Evolutionary conservation across 1,140 invertebrate species (phyloP).

Genomic region (Tenebrio molitor): DNA sequence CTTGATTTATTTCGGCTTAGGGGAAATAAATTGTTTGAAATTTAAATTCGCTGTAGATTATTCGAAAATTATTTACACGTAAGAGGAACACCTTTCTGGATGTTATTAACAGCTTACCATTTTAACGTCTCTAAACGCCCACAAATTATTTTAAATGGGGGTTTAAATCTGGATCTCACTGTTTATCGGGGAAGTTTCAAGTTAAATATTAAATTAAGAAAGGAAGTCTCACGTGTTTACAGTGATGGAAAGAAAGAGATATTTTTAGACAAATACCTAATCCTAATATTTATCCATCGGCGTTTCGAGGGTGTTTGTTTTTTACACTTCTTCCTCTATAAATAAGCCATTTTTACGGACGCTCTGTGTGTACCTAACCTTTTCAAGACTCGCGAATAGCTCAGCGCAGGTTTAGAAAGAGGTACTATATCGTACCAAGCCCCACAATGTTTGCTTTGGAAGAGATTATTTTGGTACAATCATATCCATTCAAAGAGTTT

Average conservation of each 20-base stretch:
- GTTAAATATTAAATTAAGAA: constrained; percentile 8
- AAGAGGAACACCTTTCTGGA: neutral
- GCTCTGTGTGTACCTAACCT: neutral
- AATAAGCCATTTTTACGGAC: neutral
- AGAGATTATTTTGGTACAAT: no score
- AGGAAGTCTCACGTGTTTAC: neutral
- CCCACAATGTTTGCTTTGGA: no score
- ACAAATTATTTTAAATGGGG: constrained; percentile 1
- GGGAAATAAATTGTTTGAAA: neutral
- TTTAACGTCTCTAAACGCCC: neutral
- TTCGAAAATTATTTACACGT: neutral
- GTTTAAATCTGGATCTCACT: neutral
- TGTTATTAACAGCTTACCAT: neutral
- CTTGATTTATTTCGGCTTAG: neutral
- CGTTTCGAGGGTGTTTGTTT: neutral
- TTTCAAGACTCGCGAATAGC: no score
- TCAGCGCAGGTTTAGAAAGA: no score
- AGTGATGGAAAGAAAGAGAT: neutral
- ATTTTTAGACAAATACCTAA: neutral
- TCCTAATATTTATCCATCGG: neutral
- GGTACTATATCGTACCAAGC: no score
- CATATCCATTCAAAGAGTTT: no score
- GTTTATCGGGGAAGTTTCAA: neutral
- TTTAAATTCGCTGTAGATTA: constrained; percentile 7
- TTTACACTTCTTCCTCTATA: neutral